Percentiles rank a stretch among this genome's conserved stretches.
phyloP scores from a whole-genome alignment of 1,140 invertebrate genomes.

The Drosophila gunungcola region DNA sequence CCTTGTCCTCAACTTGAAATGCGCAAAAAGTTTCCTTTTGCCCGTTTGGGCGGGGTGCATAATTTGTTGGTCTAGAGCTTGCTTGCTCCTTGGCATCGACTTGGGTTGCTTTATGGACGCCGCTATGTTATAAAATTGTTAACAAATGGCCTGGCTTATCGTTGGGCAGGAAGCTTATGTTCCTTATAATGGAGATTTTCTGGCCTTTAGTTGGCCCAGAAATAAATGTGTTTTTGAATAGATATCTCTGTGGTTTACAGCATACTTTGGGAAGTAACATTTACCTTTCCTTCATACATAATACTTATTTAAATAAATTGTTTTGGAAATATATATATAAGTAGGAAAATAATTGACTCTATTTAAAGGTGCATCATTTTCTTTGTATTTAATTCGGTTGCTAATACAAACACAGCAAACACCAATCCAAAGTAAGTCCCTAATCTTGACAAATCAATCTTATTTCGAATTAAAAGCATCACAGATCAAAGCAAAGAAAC shows the following conservation, averaged over 20 bases:
- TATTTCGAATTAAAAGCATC: constrained; percentile 11
- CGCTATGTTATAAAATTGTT: constrained; percentile 42
- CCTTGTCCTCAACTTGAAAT: constrained; percentile 51
- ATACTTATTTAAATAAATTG: not conserved
- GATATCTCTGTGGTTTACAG: not conserved
- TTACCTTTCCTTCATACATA: not conserved
- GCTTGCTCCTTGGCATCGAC: constrained; percentile 26
- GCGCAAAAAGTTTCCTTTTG: constrained; percentile 46
- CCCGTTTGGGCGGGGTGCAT: constrained; percentile 32
- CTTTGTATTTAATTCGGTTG: too few relatives aligned
- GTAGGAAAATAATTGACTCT: too few relatives aligned
- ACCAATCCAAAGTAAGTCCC: too few relatives aligned
- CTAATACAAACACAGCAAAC: too few relatives aligned
- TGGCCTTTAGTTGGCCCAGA: constrained; percentile 26
- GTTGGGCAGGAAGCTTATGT: constrained; percentile 23
- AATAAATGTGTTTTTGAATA: constrained; percentile 29
- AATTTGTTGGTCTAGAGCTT: constrained; percentile 33
- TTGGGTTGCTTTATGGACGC: constrained; percentile 30
- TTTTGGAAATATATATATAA: too few relatives aligned
- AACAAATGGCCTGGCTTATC: constrained; percentile 35
- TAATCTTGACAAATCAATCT: too few relatives aligned
- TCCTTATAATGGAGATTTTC: constrained; percentile 37
- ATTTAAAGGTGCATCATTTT: too few relatives aligned
- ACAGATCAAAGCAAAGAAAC: constrained; percentile 8
- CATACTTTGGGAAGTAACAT: not conserved